Evolutionary conservation across 2,888 invertebrate genomes (phyloP), one percentile per base, ranked within the genome.

Genomic region (Sarcophaga rosellei): DNA sequence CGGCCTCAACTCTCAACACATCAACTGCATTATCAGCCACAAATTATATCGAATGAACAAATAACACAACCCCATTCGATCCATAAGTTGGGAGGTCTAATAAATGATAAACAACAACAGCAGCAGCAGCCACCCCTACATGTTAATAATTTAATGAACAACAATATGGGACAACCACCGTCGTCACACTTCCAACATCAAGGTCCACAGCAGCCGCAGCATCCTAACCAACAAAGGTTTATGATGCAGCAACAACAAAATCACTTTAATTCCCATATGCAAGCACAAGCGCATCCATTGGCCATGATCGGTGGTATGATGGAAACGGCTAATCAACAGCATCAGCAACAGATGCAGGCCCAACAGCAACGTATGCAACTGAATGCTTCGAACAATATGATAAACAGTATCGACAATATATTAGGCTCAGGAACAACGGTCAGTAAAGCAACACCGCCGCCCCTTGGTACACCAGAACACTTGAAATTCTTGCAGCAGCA

Each of bases 221-320:
- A 35, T 35, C 35, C 35, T 10, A 35, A 35, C 2, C 35, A 85
- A 21, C 87, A 85, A 53, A 79, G 79, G 20, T 80, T 80, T 66
- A 61, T 84, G 69, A 84, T 84, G 53, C 88, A 88, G 20, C 90
- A 89, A 76, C 90, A 91, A 68, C 90, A 89, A 81, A 90, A 89
- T 79, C 90, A 90, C 81, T 91, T 82, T 62, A 90, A 90, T 85
- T 75, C 88, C 21, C 88, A 89, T 77, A 77, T 87, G 69, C 88
- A 88, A 65, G 89, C 89, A 89, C 88, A 88, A 74, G 81, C 63
- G 70, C 88, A 91, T 89, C 92, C 92, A n/a, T 86, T 90, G 62
- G 88, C 91, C 21, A 90, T 92, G 90, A 90, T 92, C 88, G 91
- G 92, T 8, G 92, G 92, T 63, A 91, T 92, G 92, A 91, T 91